phyloP scores from a whole-genome alignment of 2,797 vertebrate species.

The Mormyrops boulengeri region DNA sequence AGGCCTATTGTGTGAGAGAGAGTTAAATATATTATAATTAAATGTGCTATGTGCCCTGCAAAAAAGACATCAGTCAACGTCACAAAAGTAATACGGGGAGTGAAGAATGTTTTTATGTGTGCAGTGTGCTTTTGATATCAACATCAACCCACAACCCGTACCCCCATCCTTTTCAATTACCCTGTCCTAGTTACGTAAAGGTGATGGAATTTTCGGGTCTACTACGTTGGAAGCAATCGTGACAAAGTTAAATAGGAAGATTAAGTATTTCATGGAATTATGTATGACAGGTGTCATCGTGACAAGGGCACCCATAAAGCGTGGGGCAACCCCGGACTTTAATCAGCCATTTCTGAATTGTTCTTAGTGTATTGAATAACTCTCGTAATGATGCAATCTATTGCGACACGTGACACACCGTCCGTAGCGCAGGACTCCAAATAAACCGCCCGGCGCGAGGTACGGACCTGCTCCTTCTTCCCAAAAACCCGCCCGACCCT shows the following conservation, averaged over 20 bases:
- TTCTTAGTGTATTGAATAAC: not conserved
- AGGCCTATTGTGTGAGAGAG: not conserved
- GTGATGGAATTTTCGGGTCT: not conserved
- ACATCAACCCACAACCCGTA: not conserved
- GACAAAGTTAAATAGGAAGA: not conserved
- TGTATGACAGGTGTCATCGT: not conserved
- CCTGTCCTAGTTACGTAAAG: not conserved
- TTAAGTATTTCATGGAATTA: not conserved
- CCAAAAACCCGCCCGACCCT: slow-evolving; percentile 6
- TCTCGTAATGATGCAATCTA: not conserved
- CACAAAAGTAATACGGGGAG: not conserved
- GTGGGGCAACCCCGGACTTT: not conserved
- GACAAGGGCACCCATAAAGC: not conserved
- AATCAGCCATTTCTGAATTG: not conserved
- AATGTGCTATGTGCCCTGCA: not conserved
- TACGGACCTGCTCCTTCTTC: not conserved
- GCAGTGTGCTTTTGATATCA: not conserved
- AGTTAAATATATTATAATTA: not conserved
- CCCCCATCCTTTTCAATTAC: not conserved
- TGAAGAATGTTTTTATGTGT: not conserved
- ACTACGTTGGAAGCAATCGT: not conserved
- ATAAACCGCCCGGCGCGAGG: not conserved
- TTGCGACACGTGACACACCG: not conserved
- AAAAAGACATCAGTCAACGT: slow-evolving; percentile 2
- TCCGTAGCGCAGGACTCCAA: not conserved